Evolutionary conservation across 1,140 invertebrate species (phyloP).

Genomic region (Orchesella cincta): DNA sequence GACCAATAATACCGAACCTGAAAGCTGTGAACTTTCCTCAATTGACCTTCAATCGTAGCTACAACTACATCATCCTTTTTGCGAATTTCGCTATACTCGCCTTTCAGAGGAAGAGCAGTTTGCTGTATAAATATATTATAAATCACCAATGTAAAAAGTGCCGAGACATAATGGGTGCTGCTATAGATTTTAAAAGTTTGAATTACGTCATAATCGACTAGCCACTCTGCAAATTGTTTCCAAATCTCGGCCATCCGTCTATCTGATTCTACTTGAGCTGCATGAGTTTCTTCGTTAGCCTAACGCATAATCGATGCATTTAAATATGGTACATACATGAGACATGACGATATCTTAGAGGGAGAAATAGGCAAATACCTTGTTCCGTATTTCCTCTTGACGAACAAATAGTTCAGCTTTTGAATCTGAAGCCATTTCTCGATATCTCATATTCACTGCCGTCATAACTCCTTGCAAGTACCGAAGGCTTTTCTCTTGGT

Average conservation of each 20-base stretch:
- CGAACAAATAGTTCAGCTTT: conserved; percentile 36
- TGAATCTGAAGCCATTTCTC: conserved; percentile 27
- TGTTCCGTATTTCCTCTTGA: conserved; percentile 43
- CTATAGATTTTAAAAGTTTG: no score
- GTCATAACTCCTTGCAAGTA: conserved; percentile 32
- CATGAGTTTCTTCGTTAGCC: conserved; percentile 36
- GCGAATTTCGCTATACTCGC: conserved; percentile 26
- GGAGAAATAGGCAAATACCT: conserved; percentile 29
- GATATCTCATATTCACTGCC: neutral
- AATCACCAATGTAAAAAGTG: neutral
- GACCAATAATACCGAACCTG: conserved; percentile 15
- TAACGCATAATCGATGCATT: conserved; percentile 14
- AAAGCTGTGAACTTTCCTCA: conserved; percentile 26
- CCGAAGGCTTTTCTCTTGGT: conserved; percentile 40
- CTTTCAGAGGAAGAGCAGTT: neutral
- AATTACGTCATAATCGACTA: conserved; percentile 40
- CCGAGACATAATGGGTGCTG: no score
- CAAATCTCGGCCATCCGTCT: conserved; percentile 34
- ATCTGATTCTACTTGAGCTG: conserved; percentile 33
- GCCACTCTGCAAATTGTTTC: conserved; percentile 34
- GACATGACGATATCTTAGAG: neutral
- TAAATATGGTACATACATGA: no score
- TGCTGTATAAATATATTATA: neutral
- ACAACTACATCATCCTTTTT: conserved; percentile 35
- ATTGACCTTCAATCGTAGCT: conserved; percentile 34